Percentiles rank a stretch among this genome's conserved stretches.
These are phyloP conservation scores for Rotaria sp. DNA, from an alignment of 2,888 invertebrate species.

Conservation along the genomic window DNA sequence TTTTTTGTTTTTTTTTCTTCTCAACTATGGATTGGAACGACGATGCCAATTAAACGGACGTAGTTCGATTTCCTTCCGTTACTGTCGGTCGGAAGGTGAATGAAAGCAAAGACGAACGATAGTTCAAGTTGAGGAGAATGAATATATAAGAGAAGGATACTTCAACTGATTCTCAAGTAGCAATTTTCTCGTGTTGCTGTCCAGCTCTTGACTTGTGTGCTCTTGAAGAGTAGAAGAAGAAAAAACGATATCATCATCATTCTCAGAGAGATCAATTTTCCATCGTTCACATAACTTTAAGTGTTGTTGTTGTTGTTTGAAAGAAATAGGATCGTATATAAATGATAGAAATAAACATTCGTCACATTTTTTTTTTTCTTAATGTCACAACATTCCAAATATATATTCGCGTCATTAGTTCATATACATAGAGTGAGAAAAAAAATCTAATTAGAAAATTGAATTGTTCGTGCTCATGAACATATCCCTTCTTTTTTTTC, in stretches of 20 bases:
- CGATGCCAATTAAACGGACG: constrained; percentile 24
- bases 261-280: constrained; percentile 7
- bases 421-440: background rate
- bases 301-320: background rate
- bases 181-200: constrained; percentile 12
- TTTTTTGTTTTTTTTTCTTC: background rate
- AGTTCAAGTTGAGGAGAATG: background rate
- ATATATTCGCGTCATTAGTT: background rate
- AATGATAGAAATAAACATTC: background rate
- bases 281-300: constrained; percentile 10
- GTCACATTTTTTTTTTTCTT: constrained; percentile 1
- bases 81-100: constrained; percentile 15
- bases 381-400: background rate
- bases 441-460: constrained; percentile 19
- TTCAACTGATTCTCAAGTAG: constrained; percentile 22
- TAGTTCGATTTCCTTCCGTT: constrained; percentile 8
- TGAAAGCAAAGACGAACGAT: constrained; percentile 17
- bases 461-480: constrained; percentile 18
- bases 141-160: constrained; percentile 15
- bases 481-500: background rate
- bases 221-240: background rate
- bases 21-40: background rate
- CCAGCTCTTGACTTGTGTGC: constrained; percentile 7
- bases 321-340: constrained; percentile 22
- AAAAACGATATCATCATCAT: constrained; percentile 26